Evolutionary conservation across 2,797 vertebrate species (phyloP).

Genomic region (Macropus fuliginosus): DNA sequence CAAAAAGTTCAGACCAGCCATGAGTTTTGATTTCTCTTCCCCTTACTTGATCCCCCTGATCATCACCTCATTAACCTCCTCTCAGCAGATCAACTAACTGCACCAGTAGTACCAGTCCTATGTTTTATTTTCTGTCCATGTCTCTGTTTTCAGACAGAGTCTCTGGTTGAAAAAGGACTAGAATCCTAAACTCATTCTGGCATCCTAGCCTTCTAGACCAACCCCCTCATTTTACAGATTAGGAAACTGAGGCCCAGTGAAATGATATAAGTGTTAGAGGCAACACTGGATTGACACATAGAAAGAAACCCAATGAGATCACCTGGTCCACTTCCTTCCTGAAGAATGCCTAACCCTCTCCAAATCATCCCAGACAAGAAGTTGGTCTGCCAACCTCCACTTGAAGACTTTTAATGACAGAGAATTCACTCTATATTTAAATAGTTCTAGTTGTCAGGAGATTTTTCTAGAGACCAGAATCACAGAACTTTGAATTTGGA

Average conservation of each 20-base stretch:
- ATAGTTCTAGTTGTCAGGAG: neutral
- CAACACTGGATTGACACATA: neutral
- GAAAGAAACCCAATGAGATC: neutral
- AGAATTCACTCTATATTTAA: neutral
- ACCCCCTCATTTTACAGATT: neutral
- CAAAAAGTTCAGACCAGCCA: conserved; percentile 41
- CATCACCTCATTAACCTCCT: neutral
- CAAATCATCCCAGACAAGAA: neutral
- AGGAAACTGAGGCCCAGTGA: neutral
- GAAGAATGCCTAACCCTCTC: neutral
- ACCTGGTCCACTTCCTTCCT: neutral
- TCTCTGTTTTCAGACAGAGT: conserved; percentile 17
- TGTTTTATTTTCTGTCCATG: neutral
- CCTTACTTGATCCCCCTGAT: neutral
- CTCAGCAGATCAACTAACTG: neutral
- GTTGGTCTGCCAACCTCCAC: neutral
- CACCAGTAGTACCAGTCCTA: neutral
- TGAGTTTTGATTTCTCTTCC: conserved; percentile 10
- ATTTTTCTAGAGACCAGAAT: neutral
- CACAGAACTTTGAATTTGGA: neutral
- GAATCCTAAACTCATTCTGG: neutral
- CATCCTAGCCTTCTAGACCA: neutral
- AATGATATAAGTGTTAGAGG: neutral
- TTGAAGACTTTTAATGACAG: neutral
- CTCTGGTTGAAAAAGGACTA: neutral